A percentile compares a stretch with the other conserved stretches of the same genome.
Evolutionary conservation across 2,888 invertebrate species (phyloP).

Genomic region (Chouioia cunea): DNA sequence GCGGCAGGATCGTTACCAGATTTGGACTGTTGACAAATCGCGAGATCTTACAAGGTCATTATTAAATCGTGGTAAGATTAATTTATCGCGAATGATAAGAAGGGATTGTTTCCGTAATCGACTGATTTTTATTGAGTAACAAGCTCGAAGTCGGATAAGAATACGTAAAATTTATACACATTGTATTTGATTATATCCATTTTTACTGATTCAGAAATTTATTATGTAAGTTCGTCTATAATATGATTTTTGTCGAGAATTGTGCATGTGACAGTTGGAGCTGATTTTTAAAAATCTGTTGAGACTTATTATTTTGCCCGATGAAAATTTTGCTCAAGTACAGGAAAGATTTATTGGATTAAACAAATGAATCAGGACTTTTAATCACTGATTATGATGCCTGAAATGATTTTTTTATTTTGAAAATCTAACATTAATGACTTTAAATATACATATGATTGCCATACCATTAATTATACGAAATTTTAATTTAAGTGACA

Average conservation of each 20-base stretch:
- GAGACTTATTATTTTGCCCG: no score
- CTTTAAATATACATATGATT: slow-evolving; percentile 9
- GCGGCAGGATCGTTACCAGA: slow-evolving; percentile 55
- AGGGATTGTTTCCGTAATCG: no score
- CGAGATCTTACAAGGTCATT: background rate
- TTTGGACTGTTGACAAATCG: slow-evolving; percentile 54
- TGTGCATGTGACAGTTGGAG: no score
- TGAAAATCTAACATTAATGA: slow-evolving; percentile 11
- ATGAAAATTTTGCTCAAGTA: no score
- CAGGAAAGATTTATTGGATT: no score
- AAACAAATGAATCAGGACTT: slow-evolving; percentile 10
- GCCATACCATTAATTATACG: slow-evolving; percentile 14
- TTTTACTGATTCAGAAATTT: slow-evolving; percentile 9
- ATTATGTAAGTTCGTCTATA: no score
- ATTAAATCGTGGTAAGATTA: slow-evolving; percentile 28
- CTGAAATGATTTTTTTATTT: slow-evolving; percentile 25
- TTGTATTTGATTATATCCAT: slow-evolving; percentile 14
- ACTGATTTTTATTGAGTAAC: background rate
- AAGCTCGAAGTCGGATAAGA: background rate
- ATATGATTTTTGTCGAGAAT: no score
- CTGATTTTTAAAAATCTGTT: no score
- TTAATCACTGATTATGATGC: slow-evolving; percentile 28
- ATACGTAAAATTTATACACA: slow-evolving; percentile 18
- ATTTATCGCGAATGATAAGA: background rate
- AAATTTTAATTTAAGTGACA: slow-evolving; percentile 13